Base-by-base conservation (phyloP, 2,888 invertebrate species). In the Autographa gamma region DNA sequence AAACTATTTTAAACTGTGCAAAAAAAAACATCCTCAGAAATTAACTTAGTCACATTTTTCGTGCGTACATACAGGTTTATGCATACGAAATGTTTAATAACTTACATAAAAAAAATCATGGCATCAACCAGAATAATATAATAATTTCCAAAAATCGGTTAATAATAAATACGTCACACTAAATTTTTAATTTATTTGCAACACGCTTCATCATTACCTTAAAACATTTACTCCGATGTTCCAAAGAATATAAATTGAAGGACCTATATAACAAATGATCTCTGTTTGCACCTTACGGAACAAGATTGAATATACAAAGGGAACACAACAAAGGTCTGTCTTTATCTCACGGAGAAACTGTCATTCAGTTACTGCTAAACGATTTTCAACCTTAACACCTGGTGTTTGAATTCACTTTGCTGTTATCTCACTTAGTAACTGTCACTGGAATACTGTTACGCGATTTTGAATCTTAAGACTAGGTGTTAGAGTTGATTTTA, bases 281-380 rank as follows among this genome's bases (percentile, higher is more conserved):
- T 69, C 63, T 71, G 63, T 61, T 76, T 69, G 63, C 73, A 69
- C 69, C 68, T 73, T 71, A 38, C 65, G 64, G 69, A 67, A 81
- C 70, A 65, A 81, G 82, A 81, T 74, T 81, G 70, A 79, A 78
- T 72, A 73, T 73, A 83, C 79, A 83, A 81, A 84, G 68, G 79
- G 69, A 61, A 61, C 56, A 63, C 74, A 81, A 79, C 82, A 79
- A 76, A 72, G 80, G 66, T 81, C 79, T 71, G 76, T 82, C 68
- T 71, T n/a, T 48, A 48, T 48, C 48, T n/a, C n/a, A 7, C 59
- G 66, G 31, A 60, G 60, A 71, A 67, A 70, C 18, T 71, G 31
- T 60, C 71, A 63, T 65, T 74, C 69, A 62, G 32, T 16, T 32
- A 8, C 19, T 48, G n/a, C 13, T 11, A 6, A 18, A 43, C 0